Base-by-base conservation (phyloP, 2,113 vertebrate genomes). In the Poecile atricapillus region DNA sequence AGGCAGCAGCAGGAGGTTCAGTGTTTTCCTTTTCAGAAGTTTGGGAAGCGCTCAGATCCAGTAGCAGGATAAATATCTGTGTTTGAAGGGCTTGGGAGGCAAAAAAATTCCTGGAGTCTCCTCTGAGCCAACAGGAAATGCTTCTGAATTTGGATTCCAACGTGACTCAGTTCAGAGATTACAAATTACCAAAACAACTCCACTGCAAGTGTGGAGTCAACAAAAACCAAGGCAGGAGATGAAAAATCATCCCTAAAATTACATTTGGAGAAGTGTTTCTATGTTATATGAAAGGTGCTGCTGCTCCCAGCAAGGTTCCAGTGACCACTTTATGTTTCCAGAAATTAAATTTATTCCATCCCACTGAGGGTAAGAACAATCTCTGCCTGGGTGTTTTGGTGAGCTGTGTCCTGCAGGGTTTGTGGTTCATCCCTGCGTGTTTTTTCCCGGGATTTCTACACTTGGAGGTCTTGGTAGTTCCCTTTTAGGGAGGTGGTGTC, bases 61-160 rank as follows among this genome's bases (percentile, higher is more conserved):
- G 39, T 39, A 39, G 39, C 39, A 39, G 39, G 39, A 39, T 39
- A 39, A 39, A 39, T 39, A 39, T 39, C 39, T 39, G 39, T 39
- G 39, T 39, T 39, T 12, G 39, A 39, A 39, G 39, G 39, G 39
- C 39, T 39, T 11, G 39, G 39, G 39, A 39, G 39, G 39, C 39
- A 39, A 39, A 39, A 80, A 56, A 93, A 74, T 74, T 80, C 90
- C 79, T 83, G 4, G 9, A 2, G 5, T 8, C 59, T 63, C 67
- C 93, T 70, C 59, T 2, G 47, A 74, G 91, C 83, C 92, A 91
- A 88, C 68, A 95, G 94, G 90, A 97, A 97, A 95, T 52, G 39
- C 70, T 94, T 78, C 41, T 11, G 70, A 17, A 39, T 74, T 22
- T 83, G 76, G 88, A 74, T 80, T 88, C 67, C 63, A 63, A 3